Base-by-base conservation (phyloP, 2,888 invertebrate species). In the Platynereis dumerilii region DNA sequence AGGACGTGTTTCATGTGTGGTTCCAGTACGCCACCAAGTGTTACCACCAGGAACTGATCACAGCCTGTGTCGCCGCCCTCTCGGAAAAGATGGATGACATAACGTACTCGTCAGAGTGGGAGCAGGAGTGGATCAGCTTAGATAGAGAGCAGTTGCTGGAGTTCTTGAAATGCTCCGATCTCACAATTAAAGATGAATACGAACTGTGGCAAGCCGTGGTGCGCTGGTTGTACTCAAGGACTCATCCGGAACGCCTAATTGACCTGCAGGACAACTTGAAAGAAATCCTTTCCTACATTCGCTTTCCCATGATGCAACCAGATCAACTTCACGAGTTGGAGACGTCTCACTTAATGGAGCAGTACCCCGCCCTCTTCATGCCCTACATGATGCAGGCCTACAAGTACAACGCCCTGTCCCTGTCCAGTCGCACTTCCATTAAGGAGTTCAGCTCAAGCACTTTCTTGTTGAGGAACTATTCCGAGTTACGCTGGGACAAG, bases 301-400 rank as follows among this genome's bases (percentile, higher is more conserved):
- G 92, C 73, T 97, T 96, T 85, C 93, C 96, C 1, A 96, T 96
- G 94, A 96, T 97, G 93, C 90, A 92, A 24, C 92, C 94, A 0
- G 87, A 91, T 61, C 93, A 97, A 82, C 83, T 97, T 71, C 92
- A 93, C 0, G 91, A 92, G 78, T 83, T 97, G 34, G 86, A 96
- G 60, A 86, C 92, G 17, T 90, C 90, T 20, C 91, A 93, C 0
- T 85, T 96, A 5, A 90, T 92, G 1, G 90, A 91, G 75, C 90
- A 76, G 55, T 76, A 82, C 68, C 75, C 78, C 17, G 78, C 79
- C 17, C 70, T 83, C 24, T 83, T 84, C 69, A 80, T 80, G 63
- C 79, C 80, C 2, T 75, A 80, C 61, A 76, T 85, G 48, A 76
- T 84, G 67, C 68, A 76, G 52, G 84, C 86, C 2, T 86, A 85